Percentiles rank a stretch among this genome's conserved stretches.
Evolutionary conservation across 2,797 vertebrate species (phyloP).

Genomic region (Eidolon dupreanum): DNA sequence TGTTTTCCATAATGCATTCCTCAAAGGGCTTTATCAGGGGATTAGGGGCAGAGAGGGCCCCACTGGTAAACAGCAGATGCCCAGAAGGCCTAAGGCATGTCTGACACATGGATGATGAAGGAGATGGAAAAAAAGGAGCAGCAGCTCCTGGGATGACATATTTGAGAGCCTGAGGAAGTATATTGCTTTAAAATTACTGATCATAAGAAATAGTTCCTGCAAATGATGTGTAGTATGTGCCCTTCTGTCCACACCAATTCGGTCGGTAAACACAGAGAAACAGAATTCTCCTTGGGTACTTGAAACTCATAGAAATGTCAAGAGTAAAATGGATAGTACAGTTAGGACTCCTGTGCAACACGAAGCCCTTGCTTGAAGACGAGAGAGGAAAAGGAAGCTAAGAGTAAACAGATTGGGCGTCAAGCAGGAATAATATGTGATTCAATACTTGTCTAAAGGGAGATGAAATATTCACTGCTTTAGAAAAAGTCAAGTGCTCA

Average conservation of each 20-base stretch:
- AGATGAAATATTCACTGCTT: constrained; percentile 3
- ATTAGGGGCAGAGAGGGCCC: background rate
- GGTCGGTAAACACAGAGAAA: constrained; percentile 1
- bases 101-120: constrained; percentile 29
- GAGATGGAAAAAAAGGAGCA: background rate
- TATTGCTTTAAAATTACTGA: constrained; percentile 58
- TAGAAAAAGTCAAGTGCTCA: background rate
- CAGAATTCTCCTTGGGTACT: constrained; percentile 1
- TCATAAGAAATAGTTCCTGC: constrained; percentile 15
- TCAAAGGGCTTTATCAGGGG: background rate
- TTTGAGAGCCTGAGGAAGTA: constrained; percentile 53
- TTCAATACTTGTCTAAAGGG: background rate
- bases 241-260: constrained; percentile 47
- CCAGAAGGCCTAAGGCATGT: constrained; percentile 40
- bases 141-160: constrained; percentile 20
- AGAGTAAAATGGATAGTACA: background rate
- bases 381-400: background rate
- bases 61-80: constrained; percentile 59
- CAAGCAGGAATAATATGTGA: background rate
- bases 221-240: background rate
- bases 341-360: background rate
- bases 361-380: background rate
- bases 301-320: constrained; percentile 36
- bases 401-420: background rate
- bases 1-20: constrained; percentile 27